Percentiles rank a stretch among this genome's conserved stretches.
These are phyloP conservation scores for Sebastes fasciatus DNA, from an alignment of 2,113 vertebrate species.

Conservation along the genomic window DNA sequence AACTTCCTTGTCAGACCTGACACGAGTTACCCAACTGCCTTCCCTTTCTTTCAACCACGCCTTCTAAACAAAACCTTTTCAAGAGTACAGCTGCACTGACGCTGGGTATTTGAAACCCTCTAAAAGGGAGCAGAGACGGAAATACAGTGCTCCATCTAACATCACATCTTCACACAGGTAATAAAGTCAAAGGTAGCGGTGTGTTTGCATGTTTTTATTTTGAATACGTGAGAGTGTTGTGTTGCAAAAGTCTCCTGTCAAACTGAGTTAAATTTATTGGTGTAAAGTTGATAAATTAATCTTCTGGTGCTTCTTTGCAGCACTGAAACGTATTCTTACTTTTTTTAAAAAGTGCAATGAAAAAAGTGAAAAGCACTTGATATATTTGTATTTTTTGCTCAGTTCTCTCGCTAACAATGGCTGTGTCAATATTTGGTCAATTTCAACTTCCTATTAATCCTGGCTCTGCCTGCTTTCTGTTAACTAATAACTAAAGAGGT, in stretches of 20 bases:
- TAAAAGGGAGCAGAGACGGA: not conserved
- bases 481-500: not conserved
- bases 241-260: not conserved
- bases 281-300: not conserved
- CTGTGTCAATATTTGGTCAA: not conserved
- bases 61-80: not conserved
- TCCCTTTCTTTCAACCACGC: not conserved
- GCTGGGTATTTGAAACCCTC: not conserved
- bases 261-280: not conserved
- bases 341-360: not conserved
- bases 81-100: not conserved
- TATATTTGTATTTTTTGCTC: not conserved
- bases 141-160: not conserved
- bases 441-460: not conserved
- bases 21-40: accelerated
- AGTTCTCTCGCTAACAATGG: not conserved
- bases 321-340: not conserved
- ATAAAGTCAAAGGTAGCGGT: not conserved
- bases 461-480: not conserved
- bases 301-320: not conserved
- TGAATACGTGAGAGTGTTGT: not conserved
- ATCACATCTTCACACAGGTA: constrained; percentile 1
- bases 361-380: not conserved
- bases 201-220: not conserved
- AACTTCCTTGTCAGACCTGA: not conserved